Conservation (phyloP, 1,140 invertebrate genomes). For the Chelonus insularis region DNA sequence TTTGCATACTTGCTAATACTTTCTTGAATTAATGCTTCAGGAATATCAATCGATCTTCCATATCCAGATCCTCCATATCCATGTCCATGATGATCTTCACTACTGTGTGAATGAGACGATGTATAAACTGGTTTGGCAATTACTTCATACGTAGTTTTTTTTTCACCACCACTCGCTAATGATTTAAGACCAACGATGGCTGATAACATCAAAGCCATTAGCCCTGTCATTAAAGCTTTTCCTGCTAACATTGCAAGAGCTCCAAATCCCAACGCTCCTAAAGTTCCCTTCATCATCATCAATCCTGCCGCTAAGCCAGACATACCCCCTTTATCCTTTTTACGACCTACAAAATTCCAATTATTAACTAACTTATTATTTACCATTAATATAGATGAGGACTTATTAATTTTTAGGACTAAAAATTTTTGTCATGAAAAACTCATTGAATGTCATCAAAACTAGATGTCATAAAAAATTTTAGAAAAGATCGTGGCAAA, state of each 20-base stretch:
- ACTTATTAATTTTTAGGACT: no score
- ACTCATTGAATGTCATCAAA: no score
- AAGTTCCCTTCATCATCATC: constrained; percentile 65
- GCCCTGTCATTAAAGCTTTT: constrained; percentile 81
- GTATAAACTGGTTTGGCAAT: constrained; percentile 79
- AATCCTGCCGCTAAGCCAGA: constrained; percentile 53
- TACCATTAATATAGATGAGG: no score
- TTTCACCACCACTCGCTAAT: constrained; percentile 67
- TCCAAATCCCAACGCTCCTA: constrained; percentile 75
- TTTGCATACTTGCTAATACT: constrained; percentile 54
- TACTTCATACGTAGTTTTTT: constrained; percentile 81
- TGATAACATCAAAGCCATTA: constrained; percentile 77
- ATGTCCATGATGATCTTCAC: constrained; percentile 67
- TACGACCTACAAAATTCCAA: no score
- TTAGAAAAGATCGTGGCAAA: no score
- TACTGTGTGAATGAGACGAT: constrained; percentile 72
- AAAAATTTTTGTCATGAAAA: background rate
- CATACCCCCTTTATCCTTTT: constrained; percentile 53
- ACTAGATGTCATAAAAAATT: no score
- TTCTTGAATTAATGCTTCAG: constrained; percentile 47
- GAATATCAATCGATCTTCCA: constrained; percentile 61
- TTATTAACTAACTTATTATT: no score
- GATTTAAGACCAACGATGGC: constrained; percentile 77
- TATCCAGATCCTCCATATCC: constrained; percentile 61
- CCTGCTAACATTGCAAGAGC: constrained; percentile 76